Base-by-base conservation (phyloP, 2,113 vertebrate genomes). In the Cisticola juncidis region DNA sequence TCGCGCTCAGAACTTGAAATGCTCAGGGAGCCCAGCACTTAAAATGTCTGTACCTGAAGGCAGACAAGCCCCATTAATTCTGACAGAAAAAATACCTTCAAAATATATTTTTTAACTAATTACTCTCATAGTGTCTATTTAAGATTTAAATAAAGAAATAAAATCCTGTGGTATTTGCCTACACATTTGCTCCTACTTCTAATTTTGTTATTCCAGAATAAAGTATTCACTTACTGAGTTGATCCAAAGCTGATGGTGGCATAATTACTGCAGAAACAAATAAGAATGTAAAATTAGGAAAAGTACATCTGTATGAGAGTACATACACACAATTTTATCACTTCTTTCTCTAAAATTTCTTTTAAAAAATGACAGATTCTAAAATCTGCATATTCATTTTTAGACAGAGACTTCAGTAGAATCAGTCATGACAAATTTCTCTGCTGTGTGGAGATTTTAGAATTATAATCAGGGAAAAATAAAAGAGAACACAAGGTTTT, bases 221-320 rank as follows among this genome's bases (percentile, higher is more conserved):
- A 79, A 70, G 78, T 28, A 56, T 79, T 36, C 38, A 99, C 99
- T 99, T 98, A 99, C 99, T 99, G 95, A 99, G 99, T 92, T 99
- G 99, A 98, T 99, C 99, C 54, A 99, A 98, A 84, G 99, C 99
- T 2, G 99, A 99, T 5, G 99, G 99, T 4, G 99, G 99, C 99
- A 99, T 99, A 93, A 99, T 99, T 86, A 99, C 99, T 99, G 97
- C 69, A 97, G 95, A 92, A 86, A 97, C 33, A 3, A 97, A 68
- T 14, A 94, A 92, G 65, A 90, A 64, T 14, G 21, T 44, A 64
- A 50, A 38, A 79, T 93, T 61, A 95, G 68, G 40, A 61, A 76
- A 60, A 35, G 18, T 5, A 83, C 9, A 33, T 24, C 42, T 84
- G 12, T 21, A 48, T 0, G 24, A 57, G 12, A 77, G 10, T 44